Evolutionary conservation across 1,140 invertebrate genomes (phyloP), one percentile per base, ranked within the genome.

Genomic region (Thaumetopoea pityocampa): DNA sequence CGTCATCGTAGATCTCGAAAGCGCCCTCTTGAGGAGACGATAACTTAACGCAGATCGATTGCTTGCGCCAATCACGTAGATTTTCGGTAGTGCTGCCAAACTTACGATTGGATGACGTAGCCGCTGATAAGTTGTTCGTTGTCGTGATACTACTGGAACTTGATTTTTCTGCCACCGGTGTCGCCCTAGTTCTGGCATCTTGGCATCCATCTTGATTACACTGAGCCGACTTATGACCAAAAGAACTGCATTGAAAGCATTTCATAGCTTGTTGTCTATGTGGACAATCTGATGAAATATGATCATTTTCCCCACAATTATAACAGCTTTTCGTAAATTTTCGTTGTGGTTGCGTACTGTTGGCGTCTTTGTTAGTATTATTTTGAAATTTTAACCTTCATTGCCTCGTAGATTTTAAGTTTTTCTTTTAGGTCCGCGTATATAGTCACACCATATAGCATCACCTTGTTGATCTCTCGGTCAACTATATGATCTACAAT

Each of bases 181-280:
- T 6, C 27, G 14, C 6, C 5, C 4, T 2, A 2, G 2, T n/a
- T n/a, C n/a, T n/a, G n/a, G n/a, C n/a, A n/a, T n/a, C n/a, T n/a
- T n/a, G n/a, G n/a, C n/a, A n/a, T n/a, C n/a, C n/a, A n/a, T n/a
- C n/a, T n/a, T n/a, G n/a, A n/a, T n/a, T 20, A 10, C 30, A 33
- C 8, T 19, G 1, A 3, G 49, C 5, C 5, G 30, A 33, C 20
- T 43, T 33, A 34, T 53, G 50, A 3, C 50, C 50, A 11, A 40
- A 53, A 2, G 35, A 22, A 17, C 52, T 49, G 27, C 62, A 72
- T 1, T 44, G 37, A 22, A 64, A 72, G 33, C 65, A 72, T 35
- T 55, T 62, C 5, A 26, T 8, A 5, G 57, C 65, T 35, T 53
- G 42, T 0, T 40, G 20, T 17, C 62, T 68, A 9, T 50, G 17